phyloP scores from a whole-genome alignment of 2,888 invertebrate species.

The Allophyes oxyacanthae region DNA sequence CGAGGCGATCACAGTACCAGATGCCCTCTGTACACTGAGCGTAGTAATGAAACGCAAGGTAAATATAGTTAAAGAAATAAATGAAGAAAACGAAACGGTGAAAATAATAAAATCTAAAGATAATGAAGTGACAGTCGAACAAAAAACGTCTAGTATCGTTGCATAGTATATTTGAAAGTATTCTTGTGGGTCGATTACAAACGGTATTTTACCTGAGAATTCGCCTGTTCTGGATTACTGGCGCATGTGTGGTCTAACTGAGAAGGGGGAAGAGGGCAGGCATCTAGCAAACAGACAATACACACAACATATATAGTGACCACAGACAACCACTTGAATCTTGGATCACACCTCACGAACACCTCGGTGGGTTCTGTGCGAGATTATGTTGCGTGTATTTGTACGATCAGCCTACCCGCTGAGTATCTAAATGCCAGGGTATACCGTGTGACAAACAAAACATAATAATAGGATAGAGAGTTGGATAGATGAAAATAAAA shows the following conservation, averaged over 20 bases:
- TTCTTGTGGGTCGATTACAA: constrained; percentile 87
- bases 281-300: constrained; percentile 98
- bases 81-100: constrained; percentile 80
- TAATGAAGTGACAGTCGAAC: constrained; percentile 86
- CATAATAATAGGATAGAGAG: constrained; percentile 85
- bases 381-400: constrained; percentile 88
- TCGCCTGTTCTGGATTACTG: constrained; percentile 92
- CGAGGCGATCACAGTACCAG: constrained; percentile 64
- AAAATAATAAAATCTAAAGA: constrained; percentile 82
- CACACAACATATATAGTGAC: constrained; percentile 91
- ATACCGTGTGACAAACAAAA: constrained; percentile 66
- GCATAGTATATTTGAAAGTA: constrained; percentile 87
- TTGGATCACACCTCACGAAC: constrained; percentile 89
- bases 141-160: constrained; percentile 85
- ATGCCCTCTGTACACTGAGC: constrained; percentile 81
- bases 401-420: constrained; percentile 82
- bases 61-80: constrained; percentile 72
- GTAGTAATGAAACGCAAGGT: constrained; percentile 77
- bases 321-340: constrained; percentile 88
- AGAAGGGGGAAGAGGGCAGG: constrained; percentile 95
- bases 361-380: constrained; percentile 77
- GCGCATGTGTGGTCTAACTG: constrained; percentile 96
- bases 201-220: constrained; percentile 91
- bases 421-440: constrained; percentile 54
- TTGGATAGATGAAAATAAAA: constrained; percentile 84